Conservation (phyloP, 2,888 invertebrate genomes). For the Leptodirus hochenwartii region DNA sequence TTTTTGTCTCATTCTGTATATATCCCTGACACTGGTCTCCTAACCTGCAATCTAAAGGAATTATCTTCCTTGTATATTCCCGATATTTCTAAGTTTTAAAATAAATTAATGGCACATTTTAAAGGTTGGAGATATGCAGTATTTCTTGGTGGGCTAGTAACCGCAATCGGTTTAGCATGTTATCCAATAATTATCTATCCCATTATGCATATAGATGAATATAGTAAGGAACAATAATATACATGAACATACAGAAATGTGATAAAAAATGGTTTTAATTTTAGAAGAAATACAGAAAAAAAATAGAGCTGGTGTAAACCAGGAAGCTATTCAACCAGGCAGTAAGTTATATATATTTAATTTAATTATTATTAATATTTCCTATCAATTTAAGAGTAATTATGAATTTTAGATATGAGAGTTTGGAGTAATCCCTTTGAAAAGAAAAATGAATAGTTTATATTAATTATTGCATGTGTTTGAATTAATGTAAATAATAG, state of each 20-base stretch:
- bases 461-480: no score
- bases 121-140: constrained; percentile 37
- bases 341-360: constrained; percentile 23
- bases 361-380: constrained; percentile 7
- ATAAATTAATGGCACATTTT: no score
- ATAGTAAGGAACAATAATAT: constrained; percentile 27
- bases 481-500: no score
- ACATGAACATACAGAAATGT: constrained; percentile 1
- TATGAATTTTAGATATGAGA: constrained; percentile 30
- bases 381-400: constrained; percentile 7
- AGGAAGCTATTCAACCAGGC: constrained; percentile 38
- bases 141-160: constrained; percentile 36
- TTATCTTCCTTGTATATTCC: no score
- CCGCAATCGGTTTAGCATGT: constrained; percentile 30
- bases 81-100: no score
- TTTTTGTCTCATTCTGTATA: no score
- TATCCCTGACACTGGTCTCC: no score
- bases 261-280: constrained; percentile 11
- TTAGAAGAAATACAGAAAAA: constrained; percentile 29
- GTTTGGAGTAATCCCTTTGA: constrained; percentile 35
- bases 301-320: constrained; percentile 29
- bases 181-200: constrained; percentile 44
- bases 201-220: constrained; percentile 39
- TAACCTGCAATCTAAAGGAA: no score
- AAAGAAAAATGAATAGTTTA: constrained; percentile 20